Conservation (phyloP, 2,888 invertebrate species). For the Salticus scenicus region DNA sequence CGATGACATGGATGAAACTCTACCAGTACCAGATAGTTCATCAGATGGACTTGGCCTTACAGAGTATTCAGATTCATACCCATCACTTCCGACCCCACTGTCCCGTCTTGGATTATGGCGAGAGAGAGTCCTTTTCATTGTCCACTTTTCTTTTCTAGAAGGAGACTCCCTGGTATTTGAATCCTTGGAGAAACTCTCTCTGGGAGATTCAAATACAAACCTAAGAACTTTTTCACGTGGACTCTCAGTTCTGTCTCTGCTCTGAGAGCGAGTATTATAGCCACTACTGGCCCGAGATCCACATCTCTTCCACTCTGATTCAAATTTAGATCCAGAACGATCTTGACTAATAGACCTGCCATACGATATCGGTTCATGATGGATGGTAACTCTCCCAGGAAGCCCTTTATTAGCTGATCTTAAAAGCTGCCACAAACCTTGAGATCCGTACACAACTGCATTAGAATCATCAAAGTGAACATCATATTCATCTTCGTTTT, state of each 20-base stretch:
- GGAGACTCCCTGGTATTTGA: conserved; percentile 40
- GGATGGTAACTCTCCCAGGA: conserved; percentile 48
- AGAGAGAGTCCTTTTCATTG: conserved; percentile 29
- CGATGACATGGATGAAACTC: conserved; percentile 58
- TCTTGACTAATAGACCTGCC: conserved; percentile 63
- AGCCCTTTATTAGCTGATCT: conserved; percentile 53
- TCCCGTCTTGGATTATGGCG: conserved; percentile 57
- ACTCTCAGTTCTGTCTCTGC: conserved; percentile 63
- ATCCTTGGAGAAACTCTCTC: conserved; percentile 36
- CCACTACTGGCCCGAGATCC: conserved; percentile 60
- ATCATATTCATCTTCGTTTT: conserved; percentile 70
- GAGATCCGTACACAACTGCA: conserved; percentile 66
- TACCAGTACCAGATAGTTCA: conserved; percentile 53
- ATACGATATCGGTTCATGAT: conserved; percentile 41
- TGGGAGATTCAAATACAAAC: conserved; percentile 62
- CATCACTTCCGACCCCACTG: conserved; percentile 69
- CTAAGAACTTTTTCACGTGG: conserved; percentile 67
- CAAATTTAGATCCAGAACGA: conserved; percentile 38
- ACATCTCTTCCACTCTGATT: conserved; percentile 48
- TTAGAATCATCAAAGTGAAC: conserved; percentile 68
- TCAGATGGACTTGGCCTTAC: conserved; percentile 56
- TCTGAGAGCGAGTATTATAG: conserved; percentile 63
- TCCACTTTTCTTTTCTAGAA: conserved; percentile 47
- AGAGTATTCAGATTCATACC: conserved; percentile 65
- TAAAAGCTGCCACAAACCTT: conserved; percentile 66